These are phyloP conservation scores for Astropecten irregularis DNA, from an alignment of 53 echinoderm and acorn worm genomes.

Conservation along the genomic window DNA sequence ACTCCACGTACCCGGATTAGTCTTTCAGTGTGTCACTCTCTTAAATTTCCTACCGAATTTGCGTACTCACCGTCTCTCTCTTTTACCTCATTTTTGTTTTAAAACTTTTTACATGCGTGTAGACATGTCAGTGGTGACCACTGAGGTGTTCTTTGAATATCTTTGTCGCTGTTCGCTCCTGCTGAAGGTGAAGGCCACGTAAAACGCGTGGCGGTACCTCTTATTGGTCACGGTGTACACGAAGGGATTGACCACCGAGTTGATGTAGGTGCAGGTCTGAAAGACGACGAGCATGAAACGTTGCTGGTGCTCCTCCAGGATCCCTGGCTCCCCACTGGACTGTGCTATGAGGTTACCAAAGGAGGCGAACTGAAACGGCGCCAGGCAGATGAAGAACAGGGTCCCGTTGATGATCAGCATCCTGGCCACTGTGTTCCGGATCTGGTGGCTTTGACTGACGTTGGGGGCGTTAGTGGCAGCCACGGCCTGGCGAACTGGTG, in stretches of 20 bases:
- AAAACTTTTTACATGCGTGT: slow-evolving; percentile 57
- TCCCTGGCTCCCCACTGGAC: background rate
- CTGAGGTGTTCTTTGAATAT: slow-evolving; percentile 41
- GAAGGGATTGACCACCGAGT: slow-evolving; percentile 65
- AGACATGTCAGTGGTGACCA: slow-evolving; percentile 58
- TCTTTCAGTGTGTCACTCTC: too few relatives aligned
- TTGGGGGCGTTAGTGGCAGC: slow-evolving; percentile 19
- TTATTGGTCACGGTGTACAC: slow-evolving; percentile 68
- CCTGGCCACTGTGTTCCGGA: slow-evolving; percentile 64
- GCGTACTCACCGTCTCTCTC: too few relatives aligned
- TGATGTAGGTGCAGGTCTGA: slow-evolving; percentile 53
- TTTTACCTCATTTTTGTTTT: too few relatives aligned
- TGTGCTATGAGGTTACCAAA: slow-evolving; percentile 18
- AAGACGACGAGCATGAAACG: background rate
- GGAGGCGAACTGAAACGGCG: slow-evolving; percentile 60
- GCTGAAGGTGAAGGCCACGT: slow-evolving; percentile 57
- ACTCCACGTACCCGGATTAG: too few relatives aligned
- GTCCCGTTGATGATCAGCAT: slow-evolving; percentile 70
- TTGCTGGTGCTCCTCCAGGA: background rate
- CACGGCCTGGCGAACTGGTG: slow-evolving; percentile 20
- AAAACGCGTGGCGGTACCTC: slow-evolving; percentile 66
- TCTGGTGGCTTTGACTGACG: slow-evolving; percentile 46
- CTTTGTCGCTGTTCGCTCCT: slow-evolving; percentile 33
- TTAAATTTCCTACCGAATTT: too few relatives aligned
- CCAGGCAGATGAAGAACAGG: slow-evolving; percentile 60